Evolutionary conservation across 2,888 invertebrate genomes (phyloP).

Genomic region (Mesopsocus fuscifrons): DNA sequence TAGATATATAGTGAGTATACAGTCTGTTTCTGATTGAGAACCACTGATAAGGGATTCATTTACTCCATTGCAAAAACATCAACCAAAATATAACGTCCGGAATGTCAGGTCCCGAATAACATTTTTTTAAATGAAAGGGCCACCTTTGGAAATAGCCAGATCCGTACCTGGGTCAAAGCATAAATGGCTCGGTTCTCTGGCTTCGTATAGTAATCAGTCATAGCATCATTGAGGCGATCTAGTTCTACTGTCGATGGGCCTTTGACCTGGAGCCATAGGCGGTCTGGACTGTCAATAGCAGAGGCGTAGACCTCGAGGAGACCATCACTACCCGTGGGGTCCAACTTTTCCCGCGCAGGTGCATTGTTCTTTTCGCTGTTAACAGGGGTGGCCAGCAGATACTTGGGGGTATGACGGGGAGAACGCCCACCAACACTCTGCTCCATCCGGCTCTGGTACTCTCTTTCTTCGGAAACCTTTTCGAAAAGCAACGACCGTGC

Average conservation of each 20-base stretch:
- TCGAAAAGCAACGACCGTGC: slow-evolving; percentile 54
- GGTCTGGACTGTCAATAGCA: slow-evolving; percentile 55
- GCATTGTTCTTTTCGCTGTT: neutral
- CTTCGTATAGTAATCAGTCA: slow-evolving; percentile 62
- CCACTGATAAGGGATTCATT: too few relatives aligned
- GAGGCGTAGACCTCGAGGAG: slow-evolving; percentile 73
- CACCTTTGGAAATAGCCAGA: too few relatives aligned
- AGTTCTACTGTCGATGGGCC: slow-evolving; percentile 54
- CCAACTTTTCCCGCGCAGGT: slow-evolving; percentile 1
- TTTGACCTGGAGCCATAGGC: slow-evolving; percentile 64
- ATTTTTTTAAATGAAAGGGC: too few relatives aligned
- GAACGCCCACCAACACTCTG: slow-evolving; percentile 29
- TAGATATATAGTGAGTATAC: too few relatives aligned
- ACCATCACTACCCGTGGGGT: slow-evolving; percentile 27
- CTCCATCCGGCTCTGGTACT: slow-evolving; percentile 26
- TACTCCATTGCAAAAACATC: too few relatives aligned
- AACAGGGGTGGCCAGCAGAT: slow-evolving; percentile 14
- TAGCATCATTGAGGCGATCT: slow-evolving; percentile 57
- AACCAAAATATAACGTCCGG: too few relatives aligned
- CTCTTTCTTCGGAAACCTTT: slow-evolving; percentile 37
- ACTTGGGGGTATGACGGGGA: slow-evolving; percentile 26
- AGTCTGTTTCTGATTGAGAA: too few relatives aligned
- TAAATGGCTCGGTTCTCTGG: slow-evolving; percentile 43
- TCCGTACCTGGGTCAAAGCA: slow-evolving; percentile 24
- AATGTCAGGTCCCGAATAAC: too few relatives aligned